Base-by-base conservation (phyloP, 2,888 invertebrate genomes). In the Eustalomyia histrio region DNA sequence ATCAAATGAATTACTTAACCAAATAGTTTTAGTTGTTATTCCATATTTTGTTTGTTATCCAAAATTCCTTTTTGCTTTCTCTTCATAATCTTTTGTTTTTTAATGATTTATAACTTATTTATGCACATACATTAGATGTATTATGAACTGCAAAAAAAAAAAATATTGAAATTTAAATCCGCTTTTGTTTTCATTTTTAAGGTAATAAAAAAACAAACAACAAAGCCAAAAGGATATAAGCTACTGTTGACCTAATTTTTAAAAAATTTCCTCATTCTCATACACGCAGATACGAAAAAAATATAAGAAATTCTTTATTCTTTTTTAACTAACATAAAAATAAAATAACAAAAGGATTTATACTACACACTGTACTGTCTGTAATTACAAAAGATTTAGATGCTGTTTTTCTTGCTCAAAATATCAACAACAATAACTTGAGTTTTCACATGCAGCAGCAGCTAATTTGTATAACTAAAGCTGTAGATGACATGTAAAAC, bases 201-300 rank as follows among this genome's bases (percentile, higher is more conserved):
- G 14, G 52, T 10, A 29, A 47, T 55, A 52, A 16, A 35, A 33
- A 33, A 29, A 53, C 29, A 35, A 35, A 1, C 6, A 35, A 1
- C 6, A 43, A n/a, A 50, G 5, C 2, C 18, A 61, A 65, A 52
- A 50, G 47, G 39, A 39, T 58, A 73, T 72, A 78, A 83, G 72
- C 78, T 35, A 50, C 60, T 73, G 75, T 75, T 83, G 83, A 80
- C 83, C 80, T 65, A 83, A 79, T 78, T 83, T 53, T 50, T n/a
- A 24, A 2, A 43, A 63, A 58, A 63, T 24, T 18, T 61, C n/a
- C 18, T 35, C 9, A 61, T 12, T 43, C 24, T 16, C 24, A 63
- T 4, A 24, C 7, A 24, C 33, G 29, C 21, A 47, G 43, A 47
- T 47, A 47, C n/a, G 6, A 12, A 39, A 39, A 39, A 12, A 47